These are phyloP conservation scores for Gymnocephalus cernua DNA, from an alignment of 2,113 vertebrate species.

Conservation along the genomic window DNA sequence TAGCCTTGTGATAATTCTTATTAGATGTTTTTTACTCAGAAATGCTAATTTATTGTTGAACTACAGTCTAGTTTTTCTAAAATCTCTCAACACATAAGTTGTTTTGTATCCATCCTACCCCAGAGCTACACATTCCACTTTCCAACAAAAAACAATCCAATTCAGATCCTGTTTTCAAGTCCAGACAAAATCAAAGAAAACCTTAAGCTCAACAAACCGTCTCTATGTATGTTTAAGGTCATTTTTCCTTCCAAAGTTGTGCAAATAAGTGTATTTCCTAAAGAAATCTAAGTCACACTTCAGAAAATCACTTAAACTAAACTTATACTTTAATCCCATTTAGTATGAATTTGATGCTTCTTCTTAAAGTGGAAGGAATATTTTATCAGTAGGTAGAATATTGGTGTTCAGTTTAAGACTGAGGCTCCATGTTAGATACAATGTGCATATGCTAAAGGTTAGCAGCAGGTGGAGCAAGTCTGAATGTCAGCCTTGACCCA, in stretches of 20 bases:
- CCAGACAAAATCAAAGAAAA: neutral
- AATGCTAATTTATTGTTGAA: neutral
- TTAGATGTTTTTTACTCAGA: neutral
- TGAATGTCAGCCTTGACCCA: conserved; percentile 13
- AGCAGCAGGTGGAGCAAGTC: conserved; percentile 23
- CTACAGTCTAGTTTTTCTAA: neutral
- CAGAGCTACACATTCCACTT: neutral
- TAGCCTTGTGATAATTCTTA: neutral
- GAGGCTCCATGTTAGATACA: neutral
- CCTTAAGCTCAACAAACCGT: neutral
- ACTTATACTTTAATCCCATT: neutral
- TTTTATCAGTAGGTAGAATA: neutral
- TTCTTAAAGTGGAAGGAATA: neutral
- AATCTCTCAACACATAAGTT: neutral
- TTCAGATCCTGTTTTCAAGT: neutral
- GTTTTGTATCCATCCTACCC: neutral
- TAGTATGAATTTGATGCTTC: neutral
- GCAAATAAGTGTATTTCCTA: neutral
- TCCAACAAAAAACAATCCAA: neutral
- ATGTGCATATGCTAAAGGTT: conserved; percentile 14
- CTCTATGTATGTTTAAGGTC: neutral
- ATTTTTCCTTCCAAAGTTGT: neutral
- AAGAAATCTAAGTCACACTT: neutral
- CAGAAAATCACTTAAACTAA: neutral
- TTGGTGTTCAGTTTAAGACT: neutral